These are phyloP conservation scores for Sinonovacula constricta DNA, from an alignment of 1,140 invertebrate species.

Conservation along the genomic window DNA sequence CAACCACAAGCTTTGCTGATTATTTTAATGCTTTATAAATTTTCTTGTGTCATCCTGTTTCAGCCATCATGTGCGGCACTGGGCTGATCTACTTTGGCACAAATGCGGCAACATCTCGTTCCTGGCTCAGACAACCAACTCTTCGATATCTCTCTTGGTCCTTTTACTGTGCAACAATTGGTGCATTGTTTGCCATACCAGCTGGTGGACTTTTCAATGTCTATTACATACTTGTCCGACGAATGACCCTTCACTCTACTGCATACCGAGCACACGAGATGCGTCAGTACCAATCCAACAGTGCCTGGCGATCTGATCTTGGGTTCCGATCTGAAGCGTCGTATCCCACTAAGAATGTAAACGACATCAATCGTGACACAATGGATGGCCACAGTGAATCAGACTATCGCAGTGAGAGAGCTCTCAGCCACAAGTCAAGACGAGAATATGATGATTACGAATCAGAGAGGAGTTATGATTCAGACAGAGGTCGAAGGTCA, in stretches of 20 bases:
- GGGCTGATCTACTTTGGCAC: slow-evolving; percentile 34
- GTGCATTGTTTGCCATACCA: slow-evolving; percentile 23
- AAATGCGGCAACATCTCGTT: slow-evolving; percentile 20
- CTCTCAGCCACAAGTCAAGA: no score
- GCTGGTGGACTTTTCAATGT: slow-evolving; percentile 20
- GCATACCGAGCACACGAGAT: slow-evolving; percentile 39
- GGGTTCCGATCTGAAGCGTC: no score
- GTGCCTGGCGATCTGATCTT: no score
- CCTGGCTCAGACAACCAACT: slow-evolving; percentile 38
- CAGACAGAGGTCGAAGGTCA: no score
- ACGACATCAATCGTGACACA: no score
- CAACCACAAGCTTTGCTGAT: neutral
- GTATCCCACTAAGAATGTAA: no score
- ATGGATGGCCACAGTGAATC: no score
- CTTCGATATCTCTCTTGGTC: slow-evolving; percentile 35
- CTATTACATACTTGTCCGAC: slow-evolving; percentile 32
- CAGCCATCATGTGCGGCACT: slow-evolving; percentile 18
- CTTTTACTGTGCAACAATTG: slow-evolving; percentile 26
- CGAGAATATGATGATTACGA: no score
- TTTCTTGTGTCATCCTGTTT: neutral
- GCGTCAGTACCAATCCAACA: slow-evolving; percentile 15
- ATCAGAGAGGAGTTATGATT: no score
- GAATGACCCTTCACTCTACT: neutral
- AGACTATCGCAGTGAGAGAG: no score
- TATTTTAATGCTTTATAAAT: neutral